Percentiles rank a stretch among this genome's conserved stretches.
Evolutionary conservation across 1,140 invertebrate genomes (phyloP).

Genomic region (Varroa destructor): DNA sequence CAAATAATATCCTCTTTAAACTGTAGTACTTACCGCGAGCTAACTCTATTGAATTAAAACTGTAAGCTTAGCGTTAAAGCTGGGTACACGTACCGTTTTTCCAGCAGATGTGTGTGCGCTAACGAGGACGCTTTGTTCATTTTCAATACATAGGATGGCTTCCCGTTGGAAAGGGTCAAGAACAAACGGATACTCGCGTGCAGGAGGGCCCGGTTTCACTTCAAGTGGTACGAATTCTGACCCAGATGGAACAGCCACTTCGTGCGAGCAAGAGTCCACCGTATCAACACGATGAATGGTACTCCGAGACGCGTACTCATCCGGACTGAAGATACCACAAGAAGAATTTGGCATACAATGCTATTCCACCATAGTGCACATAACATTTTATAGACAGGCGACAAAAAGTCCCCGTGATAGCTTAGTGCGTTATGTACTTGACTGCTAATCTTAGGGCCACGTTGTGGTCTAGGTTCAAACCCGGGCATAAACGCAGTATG

Average conservation of each 20-base stretch:
- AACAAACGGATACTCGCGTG: conserved; percentile 84
- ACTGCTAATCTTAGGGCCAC: no score
- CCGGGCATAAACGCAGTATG: no score
- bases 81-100: conserved; percentile 66
- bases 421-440: no score
- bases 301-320: conserved; percentile 48
- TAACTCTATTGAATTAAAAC: no score
- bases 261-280: conserved; percentile 39
- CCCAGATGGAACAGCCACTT: conserved; percentile 67
- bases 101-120: conserved; percentile 99
- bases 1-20: no score
- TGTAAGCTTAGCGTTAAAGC: no score
- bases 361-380: no score
- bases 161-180: conserved; percentile 97
- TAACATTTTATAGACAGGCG: no score
- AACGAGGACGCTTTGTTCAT: conserved; percentile 89
- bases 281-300: conserved; percentile 73
- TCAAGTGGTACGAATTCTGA: conserved; percentile 59
- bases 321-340: conserved; percentile 31
- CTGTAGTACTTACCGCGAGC: no score
- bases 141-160: conserved; percentile 92
- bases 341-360: no score
- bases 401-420: no score
- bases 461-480: no score
- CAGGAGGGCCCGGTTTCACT: conserved; percentile 49